These are phyloP conservation scores for Psophia crepitans DNA, from an alignment of 2,113 vertebrate genomes.

Conservation along the genomic window DNA sequence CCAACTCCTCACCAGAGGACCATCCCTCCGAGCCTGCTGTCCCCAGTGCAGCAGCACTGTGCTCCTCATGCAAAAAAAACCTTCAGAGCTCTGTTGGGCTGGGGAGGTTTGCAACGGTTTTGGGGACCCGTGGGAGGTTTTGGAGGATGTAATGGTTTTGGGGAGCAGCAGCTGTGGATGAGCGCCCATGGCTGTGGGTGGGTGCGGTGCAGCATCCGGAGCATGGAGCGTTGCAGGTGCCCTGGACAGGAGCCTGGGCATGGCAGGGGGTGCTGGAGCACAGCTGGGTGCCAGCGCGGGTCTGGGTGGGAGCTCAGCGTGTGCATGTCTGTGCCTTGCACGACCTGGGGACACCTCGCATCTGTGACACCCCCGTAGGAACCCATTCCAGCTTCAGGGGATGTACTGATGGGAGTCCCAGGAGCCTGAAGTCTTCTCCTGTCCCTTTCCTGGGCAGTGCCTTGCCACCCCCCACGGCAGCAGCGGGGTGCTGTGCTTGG, in stretches of 20 bases:
- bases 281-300: fast-evolving
- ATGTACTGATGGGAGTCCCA: neutral
- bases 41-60: neutral
- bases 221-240: neutral
- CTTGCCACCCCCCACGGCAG: neutral
- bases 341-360: neutral
- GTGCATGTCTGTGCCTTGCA: neutral
- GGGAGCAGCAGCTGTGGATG: neutral
- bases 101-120: neutral
- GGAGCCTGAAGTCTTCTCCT: neutral
- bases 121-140: neutral
- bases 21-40: neutral
- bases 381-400: neutral
- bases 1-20: neutral
- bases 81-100: neutral
- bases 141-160: neutral
- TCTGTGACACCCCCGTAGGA: neutral
- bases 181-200: fast-evolving
- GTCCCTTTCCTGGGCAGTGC: neutral
- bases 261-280: neutral
- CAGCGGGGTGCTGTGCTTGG: fast-evolving
- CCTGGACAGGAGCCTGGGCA: fast-evolving
- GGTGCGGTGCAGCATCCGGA: neutral
- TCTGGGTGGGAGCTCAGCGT: neutral
- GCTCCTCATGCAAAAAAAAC: neutral